A percentile compares a stretch with the other conserved stretches of the same genome.
These are phyloP conservation scores for Stenodema calcarata DNA, from an alignment of 2,888 invertebrate species.

Conservation along the genomic window DNA sequence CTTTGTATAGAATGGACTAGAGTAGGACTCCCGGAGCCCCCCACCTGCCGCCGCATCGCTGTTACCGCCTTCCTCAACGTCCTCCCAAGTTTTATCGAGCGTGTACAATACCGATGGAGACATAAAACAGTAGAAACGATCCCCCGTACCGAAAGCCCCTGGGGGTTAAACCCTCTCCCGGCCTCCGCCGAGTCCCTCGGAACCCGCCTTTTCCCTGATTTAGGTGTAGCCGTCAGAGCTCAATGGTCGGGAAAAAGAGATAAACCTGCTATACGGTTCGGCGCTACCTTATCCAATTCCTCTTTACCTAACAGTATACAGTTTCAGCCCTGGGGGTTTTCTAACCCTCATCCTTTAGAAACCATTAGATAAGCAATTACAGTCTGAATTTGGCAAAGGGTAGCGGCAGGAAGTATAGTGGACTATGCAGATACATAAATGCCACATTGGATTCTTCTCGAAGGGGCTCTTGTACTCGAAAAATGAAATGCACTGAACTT, in stretches of 20 bases:
- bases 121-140: conserved; percentile 48
- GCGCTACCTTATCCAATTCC: conserved; percentile 31
- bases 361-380: not conserved
- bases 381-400: not conserved
- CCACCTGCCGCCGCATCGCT: not conserved
- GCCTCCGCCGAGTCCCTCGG: not conserved
- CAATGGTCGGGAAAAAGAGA: conserved; percentile 46
- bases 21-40: not conserved
- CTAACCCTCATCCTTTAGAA: not conserved
- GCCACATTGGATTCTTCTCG: no score
- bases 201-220: not conserved
- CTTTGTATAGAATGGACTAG: conserved; percentile 38
- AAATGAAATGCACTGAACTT: no score
- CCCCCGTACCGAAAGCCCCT: conserved; percentile 32
- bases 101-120: conserved; percentile 46
- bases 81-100: conserved; percentile 42
- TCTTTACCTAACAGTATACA: conserved; percentile 17
- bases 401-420: not conserved
- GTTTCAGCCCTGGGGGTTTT: not conserved
- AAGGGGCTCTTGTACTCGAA: no score
- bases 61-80: no score
- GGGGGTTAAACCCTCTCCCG: not conserved
- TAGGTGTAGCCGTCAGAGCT: conserved; percentile 19
- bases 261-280: conserved; percentile 40
- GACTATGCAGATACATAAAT: not conserved